phyloP scores from a whole-genome alignment of 1,140 invertebrate species.

The Aethina tumida region DNA sequence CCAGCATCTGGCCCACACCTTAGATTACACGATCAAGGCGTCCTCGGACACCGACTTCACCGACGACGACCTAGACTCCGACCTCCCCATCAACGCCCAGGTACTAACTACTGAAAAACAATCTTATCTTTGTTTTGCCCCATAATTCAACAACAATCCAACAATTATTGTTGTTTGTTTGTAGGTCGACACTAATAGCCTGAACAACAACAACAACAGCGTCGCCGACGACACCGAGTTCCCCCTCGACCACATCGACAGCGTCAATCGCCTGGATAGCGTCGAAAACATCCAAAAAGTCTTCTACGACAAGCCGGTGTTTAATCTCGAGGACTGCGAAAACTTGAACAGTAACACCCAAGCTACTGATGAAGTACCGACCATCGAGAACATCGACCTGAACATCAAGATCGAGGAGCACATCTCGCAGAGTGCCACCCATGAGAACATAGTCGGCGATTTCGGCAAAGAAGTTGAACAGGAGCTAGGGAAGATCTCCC shows the following conservation, averaged over 20 bases:
- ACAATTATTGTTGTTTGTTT: background rate
- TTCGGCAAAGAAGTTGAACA: conserved; percentile 45
- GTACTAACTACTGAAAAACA: background rate
- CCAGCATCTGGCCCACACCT: conserved; percentile 49
- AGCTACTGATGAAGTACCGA: conserved; percentile 22
- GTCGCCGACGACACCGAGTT: conserved; percentile 23
- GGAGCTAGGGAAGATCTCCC: conserved; percentile 35
- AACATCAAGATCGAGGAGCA: conserved; percentile 24
- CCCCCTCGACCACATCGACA: conserved; percentile 35
- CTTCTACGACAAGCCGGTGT: conserved; percentile 49
- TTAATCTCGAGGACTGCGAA: conserved; percentile 36
- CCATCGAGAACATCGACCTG: conserved; percentile 12
- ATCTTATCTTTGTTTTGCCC: background rate
- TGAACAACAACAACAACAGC: conserved; percentile 33
- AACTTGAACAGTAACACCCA: conserved; percentile 21
- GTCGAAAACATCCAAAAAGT: conserved; percentile 43
- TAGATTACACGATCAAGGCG: conserved; percentile 32
- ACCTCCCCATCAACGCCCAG: conserved; percentile 7
- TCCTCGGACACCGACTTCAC: conserved; percentile 40
- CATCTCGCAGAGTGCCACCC: background rate
- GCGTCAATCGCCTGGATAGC: conserved; percentile 43
- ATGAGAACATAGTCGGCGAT: conserved; percentile 40
- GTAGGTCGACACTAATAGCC: conserved; percentile 23
- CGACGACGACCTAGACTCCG: conserved; percentile 38
- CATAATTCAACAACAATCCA: background rate